These are phyloP conservation scores for Neoaliturus tenellus DNA, from an alignment of 2,888 invertebrate species.

Conservation along the genomic window DNA sequence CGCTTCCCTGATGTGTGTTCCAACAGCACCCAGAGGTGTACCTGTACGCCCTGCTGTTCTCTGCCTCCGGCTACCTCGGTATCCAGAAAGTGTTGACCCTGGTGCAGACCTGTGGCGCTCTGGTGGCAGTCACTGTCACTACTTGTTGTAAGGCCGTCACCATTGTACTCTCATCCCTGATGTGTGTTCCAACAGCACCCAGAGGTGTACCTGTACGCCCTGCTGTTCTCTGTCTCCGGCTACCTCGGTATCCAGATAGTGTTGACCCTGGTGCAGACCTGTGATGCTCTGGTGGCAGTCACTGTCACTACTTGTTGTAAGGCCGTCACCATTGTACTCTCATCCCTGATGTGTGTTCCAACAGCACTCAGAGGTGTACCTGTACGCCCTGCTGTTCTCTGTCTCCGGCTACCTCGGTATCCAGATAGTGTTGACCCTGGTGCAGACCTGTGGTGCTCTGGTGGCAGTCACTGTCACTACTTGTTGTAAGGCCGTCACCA, in stretches of 20 bases:
- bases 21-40: constrained; percentile 85
- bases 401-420: constrained; percentile 94
- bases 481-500: constrained; percentile 93
- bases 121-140: constrained; percentile 95
- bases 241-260: constrained; percentile 97
- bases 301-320: constrained; percentile 95
- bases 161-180: constrained; percentile 92
- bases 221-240: constrained; percentile 91
- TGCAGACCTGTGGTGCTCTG: constrained; percentile 93
- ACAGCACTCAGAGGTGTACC: constrained; percentile 86
- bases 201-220: constrained; percentile 88
- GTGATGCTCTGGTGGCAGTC: constrained; percentile 95
- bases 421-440: constrained; percentile 93
- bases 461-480: constrained; percentile 96
- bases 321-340: constrained; percentile 93
- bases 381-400: constrained; percentile 91
- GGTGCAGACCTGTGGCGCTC: constrained; percentile 92
- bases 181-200: constrained; percentile 76
- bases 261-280: constrained; percentile 89
- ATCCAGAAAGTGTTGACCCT: constrained; percentile 94
- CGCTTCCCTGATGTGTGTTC: no score
- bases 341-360: constrained; percentile 81
- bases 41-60: constrained; percentile 90
- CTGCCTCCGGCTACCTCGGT: constrained; percentile 93
- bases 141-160: constrained; percentile 94